phyloP scores from a whole-genome alignment of 2,797 vertebrate genomes.

The Argentina silus region DNA sequence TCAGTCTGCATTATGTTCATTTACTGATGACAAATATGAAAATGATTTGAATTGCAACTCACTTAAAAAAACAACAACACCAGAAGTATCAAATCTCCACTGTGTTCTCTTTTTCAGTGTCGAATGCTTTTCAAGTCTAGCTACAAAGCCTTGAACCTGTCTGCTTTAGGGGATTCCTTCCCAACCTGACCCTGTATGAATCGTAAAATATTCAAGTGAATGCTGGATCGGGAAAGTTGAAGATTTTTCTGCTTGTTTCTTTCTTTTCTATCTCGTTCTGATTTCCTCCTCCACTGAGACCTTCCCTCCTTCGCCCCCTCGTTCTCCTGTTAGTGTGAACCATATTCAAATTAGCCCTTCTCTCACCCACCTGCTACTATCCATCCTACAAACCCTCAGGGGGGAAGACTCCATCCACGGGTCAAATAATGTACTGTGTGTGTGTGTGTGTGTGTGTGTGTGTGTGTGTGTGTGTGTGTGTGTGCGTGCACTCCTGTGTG shows the following conservation, averaged over 20 bases:
- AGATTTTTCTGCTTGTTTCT: not conserved
- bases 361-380: not conserved
- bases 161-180: not conserved
- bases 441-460: constrained; percentile 10
- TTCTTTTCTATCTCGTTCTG: not conserved
- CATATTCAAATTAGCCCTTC: not conserved
- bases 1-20: not conserved
- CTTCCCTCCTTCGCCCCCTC: not conserved
- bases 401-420: not conserved
- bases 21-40: not conserved
- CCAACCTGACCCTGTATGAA: not conserved
- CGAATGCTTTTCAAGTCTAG: not conserved
- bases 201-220: constrained; percentile 3
- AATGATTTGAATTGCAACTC: not conserved
- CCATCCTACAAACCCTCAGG: not conserved
- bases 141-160: constrained; percentile 7
- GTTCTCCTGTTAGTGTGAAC: not conserved
- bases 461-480: constrained; percentile 13
- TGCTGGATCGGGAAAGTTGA: not conserved
- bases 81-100: not conserved
- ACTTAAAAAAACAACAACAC: not conserved
- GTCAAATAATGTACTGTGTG: not conserved
- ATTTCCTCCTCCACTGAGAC: not conserved
- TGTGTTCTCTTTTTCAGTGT: not conserved
- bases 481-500: too few relatives aligned